A percentile compares a stretch with the other conserved stretches of the same genome.
Evolutionary conservation across 2,888 invertebrate species (phyloP).

Genomic region (Sphaerophoria taeniata): DNA sequence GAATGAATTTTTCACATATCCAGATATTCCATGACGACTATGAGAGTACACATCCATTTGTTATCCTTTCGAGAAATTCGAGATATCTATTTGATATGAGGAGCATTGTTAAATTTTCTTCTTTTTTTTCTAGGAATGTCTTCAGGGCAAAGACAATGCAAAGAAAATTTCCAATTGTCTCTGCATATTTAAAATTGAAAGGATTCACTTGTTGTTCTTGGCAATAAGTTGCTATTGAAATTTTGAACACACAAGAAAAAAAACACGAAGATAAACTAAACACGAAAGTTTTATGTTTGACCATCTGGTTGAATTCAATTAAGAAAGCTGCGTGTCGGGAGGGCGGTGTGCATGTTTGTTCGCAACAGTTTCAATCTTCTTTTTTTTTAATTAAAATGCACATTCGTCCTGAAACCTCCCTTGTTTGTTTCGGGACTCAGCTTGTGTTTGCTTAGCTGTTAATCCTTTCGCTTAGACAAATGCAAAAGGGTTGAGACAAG

Average conservation of each 20-base stretch:
- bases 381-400: conserved; percentile 68
- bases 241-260: background rate
- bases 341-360: background rate
- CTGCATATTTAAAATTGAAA: conserved; percentile 32
- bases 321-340: conserved; percentile 1
- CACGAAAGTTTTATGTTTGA: conserved; percentile 42
- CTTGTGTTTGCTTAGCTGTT: conserved; percentile 41
- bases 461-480: conserved; percentile 52
- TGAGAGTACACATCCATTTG: conserved; percentile 47
- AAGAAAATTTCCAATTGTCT: conserved; percentile 45
- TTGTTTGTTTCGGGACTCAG: background rate
- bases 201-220: conserved; percentile 29
- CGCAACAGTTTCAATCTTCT: conserved; percentile 41
- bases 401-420: conserved; percentile 54
- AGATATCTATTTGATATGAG: background rate
- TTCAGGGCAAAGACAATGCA: conserved; percentile 30
- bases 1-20: conserved; percentile 41
- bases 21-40: conserved; percentile 10
- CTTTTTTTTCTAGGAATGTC: conserved; percentile 18
- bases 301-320: conserved; percentile 69
- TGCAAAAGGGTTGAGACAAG: conserved; percentile 19
- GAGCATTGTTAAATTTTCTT: background rate
- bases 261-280: conserved; percentile 8
- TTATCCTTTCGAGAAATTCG: conserved; percentile 26
- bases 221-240: conserved; percentile 1